Evolutionary conservation across 2,888 invertebrate genomes (phyloP).

Genomic region (Eustalomyia histrio): DNA sequence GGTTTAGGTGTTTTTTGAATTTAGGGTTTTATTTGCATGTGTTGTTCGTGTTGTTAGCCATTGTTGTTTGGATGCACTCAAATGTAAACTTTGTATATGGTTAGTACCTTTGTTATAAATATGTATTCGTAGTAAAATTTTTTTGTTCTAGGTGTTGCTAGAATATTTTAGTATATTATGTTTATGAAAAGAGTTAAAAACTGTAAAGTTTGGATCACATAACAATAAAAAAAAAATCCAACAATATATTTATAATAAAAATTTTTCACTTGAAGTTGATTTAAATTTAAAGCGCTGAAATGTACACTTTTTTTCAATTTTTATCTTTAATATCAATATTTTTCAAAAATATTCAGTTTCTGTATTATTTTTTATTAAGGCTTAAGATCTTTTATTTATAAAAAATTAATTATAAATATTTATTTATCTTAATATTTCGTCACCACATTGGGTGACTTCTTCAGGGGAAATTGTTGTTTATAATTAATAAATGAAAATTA

Average conservation of each 20-base stretch:
- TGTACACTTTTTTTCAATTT: no score
- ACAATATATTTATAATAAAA: not conserved
- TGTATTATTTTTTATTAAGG: no score
- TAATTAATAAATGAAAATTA: no score
- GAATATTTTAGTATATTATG: conserved; percentile 16
- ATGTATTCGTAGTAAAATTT: not conserved
- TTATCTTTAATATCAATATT: no score
- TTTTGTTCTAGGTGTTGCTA: conserved; percentile 30
- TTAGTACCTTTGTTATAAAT: not conserved
- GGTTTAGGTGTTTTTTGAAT: not conserved
- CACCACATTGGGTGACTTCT: no score
- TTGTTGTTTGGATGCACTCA: conserved; percentile 27
- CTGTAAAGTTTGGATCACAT: conserved; percentile 36
- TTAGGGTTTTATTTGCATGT: conserved; percentile 16
- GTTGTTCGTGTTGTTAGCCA: conserved; percentile 3
- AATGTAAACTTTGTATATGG: conserved; percentile 22
- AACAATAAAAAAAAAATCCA: conserved; percentile 29
- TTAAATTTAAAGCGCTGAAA: not conserved
- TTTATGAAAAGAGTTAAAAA: conserved; percentile 41
- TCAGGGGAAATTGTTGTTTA: no score
- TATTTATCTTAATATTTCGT: no score
- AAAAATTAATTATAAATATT: no score
- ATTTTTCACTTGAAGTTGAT: not conserved
- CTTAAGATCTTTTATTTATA: no score
- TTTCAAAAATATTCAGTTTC: no score